A percentile compares a stretch with the other conserved stretches of the same genome.
Evolutionary conservation across 2,113 vertebrate genomes (phyloP).

Genomic region (Clupea harengus): DNA sequence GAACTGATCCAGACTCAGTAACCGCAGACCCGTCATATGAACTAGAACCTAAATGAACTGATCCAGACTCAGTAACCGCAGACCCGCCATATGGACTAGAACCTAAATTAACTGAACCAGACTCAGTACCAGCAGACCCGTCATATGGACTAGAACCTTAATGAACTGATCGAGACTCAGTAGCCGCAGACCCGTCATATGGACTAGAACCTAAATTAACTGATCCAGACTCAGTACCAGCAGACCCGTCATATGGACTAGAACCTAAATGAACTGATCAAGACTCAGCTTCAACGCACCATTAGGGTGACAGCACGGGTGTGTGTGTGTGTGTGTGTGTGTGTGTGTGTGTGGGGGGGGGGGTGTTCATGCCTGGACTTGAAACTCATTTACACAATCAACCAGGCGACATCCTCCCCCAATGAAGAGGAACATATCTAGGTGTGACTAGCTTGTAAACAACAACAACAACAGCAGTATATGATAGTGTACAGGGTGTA

Average conservation of each 20-base stretch:
- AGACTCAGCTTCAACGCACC: neutral
- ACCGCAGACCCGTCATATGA: neutral
- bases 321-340: too few species aligned
- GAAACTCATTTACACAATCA: neutral
- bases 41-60: neutral
- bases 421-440: neutral
- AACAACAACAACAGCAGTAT: too few species aligned
- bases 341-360: too few species aligned
- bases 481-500: too few species aligned
- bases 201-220: neutral
- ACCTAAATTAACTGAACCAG: too few species aligned
- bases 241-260: too few species aligned
- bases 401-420: neutral
- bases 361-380: neutral
- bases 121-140: neutral
- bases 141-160: neutral
- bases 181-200: neutral
- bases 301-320: too few species aligned
- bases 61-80: too few species aligned
- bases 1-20: neutral
- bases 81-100: too few species aligned
- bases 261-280: too few species aligned
- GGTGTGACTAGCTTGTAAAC: too few species aligned
- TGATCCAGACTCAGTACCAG: too few species aligned
- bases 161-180: neutral